Conservation (phyloP, 2,888 invertebrate species). For the Andrena camellia region DNA sequence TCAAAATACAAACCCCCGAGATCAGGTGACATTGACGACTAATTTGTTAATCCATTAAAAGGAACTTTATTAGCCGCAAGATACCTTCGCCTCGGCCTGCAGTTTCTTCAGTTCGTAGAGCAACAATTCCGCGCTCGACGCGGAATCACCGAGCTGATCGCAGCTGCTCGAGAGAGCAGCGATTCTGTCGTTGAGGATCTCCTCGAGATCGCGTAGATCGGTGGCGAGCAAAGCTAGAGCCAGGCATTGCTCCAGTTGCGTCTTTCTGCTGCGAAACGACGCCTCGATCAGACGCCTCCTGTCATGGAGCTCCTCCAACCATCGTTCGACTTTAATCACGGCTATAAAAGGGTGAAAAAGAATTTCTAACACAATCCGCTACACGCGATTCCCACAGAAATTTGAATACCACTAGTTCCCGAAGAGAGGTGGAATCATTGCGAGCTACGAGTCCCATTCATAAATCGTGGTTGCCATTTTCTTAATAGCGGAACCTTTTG, state of each 20-base stretch:
- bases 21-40: too few species aligned
- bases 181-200: slow-evolving; percentile 87
- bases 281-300: slow-evolving; percentile 90
- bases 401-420: too few species aligned
- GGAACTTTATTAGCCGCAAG: not conserved
- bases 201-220: slow-evolving; percentile 89
- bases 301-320: slow-evolving; percentile 92
- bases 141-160: slow-evolving; percentile 90
- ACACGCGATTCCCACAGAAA: too few species aligned
- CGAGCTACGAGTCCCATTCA: too few species aligned
- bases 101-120: slow-evolving; percentile 90
- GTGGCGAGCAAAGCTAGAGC: slow-evolving; percentile 90
- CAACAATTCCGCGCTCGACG: slow-evolving; percentile 89
- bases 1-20: not conserved
- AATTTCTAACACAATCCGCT: not conserved
- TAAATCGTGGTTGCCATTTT: too few species aligned
- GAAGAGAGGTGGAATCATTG: too few species aligned
- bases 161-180: slow-evolving; percentile 86
- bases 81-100: slow-evolving; percentile 89
- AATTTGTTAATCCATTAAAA: not conserved
- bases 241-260: slow-evolving; percentile 92
- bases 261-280: slow-evolving; percentile 89
- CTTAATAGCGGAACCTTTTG: too few species aligned
- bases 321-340: slow-evolving; percentile 90
- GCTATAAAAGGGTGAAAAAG: slow-evolving; percentile 84